Conservation (phyloP, 2,888 invertebrate species). For the Xylota sylvarum region DNA sequence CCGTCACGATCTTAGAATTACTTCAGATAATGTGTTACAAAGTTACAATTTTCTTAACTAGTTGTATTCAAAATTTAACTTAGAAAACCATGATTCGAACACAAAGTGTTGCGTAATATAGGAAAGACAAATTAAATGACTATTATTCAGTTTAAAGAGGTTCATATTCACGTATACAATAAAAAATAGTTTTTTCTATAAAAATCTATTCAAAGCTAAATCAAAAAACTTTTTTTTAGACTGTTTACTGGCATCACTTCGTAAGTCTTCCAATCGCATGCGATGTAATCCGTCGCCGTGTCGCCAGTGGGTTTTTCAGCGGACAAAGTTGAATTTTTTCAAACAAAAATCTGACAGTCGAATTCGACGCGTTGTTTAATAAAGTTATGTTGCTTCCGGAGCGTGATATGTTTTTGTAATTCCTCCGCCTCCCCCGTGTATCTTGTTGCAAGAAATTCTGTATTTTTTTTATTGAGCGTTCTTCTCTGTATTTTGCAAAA, state of each 20-base stretch:
- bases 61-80: no score
- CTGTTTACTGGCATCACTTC: constrained; percentile 60
- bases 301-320: neutral
- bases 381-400: neutral
- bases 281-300: constrained; percentile 13
- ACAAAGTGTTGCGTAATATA: no score
- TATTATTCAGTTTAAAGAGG: no score
- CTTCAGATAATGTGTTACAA: no score
- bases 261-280: neutral
- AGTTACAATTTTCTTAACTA: no score
- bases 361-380: constrained; percentile 61
- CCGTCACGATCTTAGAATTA: no score
- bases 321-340: constrained; percentile 55
- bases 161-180: no score
- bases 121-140: no score
- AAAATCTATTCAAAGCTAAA: no score
- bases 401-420: constrained; percentile 27
- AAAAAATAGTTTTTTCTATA: no score
- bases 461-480: constrained; percentile 18
- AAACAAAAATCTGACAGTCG: constrained; percentile 72
- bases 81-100: no score
- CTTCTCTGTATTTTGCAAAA: constrained; percentile 38
- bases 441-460: constrained; percentile 20
- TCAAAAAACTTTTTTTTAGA: no score
- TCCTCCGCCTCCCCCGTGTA: constrained; percentile 27